Conservation (phyloP, 2,888 invertebrate genomes). For the Eupithecia abbreviata region DNA sequence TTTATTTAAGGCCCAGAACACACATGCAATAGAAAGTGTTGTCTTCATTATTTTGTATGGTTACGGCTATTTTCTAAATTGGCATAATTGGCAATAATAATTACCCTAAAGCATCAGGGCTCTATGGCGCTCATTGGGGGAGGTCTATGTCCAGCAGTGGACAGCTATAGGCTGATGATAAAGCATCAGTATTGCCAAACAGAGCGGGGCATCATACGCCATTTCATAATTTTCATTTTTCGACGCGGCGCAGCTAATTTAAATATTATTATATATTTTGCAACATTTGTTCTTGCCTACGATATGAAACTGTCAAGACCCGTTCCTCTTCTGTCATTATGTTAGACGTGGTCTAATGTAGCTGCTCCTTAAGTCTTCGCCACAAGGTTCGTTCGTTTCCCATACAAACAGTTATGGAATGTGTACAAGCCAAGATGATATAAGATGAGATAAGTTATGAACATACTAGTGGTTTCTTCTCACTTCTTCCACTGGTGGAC, state of each 20-base stretch:
- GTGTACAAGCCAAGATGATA: background rate
- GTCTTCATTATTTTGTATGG: background rate
- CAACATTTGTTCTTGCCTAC: no score
- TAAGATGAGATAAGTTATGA: no score
- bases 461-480: no score
- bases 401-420: background rate
- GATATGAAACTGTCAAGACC: background rate
- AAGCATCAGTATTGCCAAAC: no score
- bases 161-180: no score
- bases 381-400: background rate
- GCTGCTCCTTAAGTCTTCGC: background rate
- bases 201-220: no score
- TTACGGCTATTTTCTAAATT: background rate
- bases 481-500: no score
- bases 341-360: background rate
- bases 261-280: no score
- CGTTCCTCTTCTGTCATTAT: background rate
- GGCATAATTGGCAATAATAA: background rate
- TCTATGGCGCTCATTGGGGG: no score
- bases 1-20: slow-evolving; percentile 5
- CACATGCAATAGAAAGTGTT: background rate
- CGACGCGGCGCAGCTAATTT: no score
- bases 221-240: no score
- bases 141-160: no score
- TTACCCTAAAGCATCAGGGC: background rate